These are phyloP conservation scores for Sebastes iracundus DNA, from an alignment of 2,797 vertebrate species.

Conservation along the genomic window DNA sequence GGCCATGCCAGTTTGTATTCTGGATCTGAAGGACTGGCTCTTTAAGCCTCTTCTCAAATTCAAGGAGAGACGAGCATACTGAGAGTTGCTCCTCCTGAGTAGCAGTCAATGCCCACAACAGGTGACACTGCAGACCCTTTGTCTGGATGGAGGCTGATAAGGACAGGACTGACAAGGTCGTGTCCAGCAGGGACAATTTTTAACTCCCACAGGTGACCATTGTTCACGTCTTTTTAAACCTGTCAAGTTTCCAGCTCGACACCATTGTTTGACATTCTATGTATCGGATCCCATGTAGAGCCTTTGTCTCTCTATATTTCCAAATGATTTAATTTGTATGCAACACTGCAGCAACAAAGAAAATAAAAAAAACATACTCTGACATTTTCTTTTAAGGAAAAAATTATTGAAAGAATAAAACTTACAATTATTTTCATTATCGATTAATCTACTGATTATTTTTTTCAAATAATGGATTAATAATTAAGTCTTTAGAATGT, in stretches of 20 bases:
- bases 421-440: background rate
- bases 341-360: background rate
- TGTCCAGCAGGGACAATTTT: conserved; percentile 29
- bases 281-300: background rate
- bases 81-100: conserved; percentile 24
- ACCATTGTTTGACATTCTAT: background rate
- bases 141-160: conserved; percentile 65
- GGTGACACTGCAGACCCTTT: conserved; percentile 62
- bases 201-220: conserved; percentile 47
- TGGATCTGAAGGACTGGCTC: conserved; percentile 2
- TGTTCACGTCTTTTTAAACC: conserved; percentile 40
- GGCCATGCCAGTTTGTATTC: too few species aligned
- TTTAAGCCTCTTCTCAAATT: conserved; percentile 34
- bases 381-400: background rate
- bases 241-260: conserved; percentile 24
- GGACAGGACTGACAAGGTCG: conserved; percentile 65
- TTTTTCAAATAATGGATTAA: background rate
- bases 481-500: background rate
- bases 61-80: conserved; percentile 36
- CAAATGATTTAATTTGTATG: background rate
- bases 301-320: background rate
- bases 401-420: background rate
- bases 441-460: background rate
- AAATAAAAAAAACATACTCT: background rate
- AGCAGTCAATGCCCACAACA: conserved; percentile 56